Evolutionary conservation across 2,888 invertebrate species (phyloP).

Genomic region (Spodoptera littoralis): DNA sequence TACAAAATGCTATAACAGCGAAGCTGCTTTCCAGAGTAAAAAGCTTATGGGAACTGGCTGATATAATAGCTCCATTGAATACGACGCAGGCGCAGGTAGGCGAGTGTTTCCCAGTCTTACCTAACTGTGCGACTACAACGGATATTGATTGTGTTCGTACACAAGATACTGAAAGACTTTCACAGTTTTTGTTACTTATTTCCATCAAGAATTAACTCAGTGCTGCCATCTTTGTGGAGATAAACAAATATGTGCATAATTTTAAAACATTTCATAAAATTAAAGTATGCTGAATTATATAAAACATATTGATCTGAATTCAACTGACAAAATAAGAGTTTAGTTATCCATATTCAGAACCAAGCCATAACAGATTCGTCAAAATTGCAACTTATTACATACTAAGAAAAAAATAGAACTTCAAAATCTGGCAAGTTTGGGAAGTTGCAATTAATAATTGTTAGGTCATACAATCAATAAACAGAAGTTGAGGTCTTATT

Average conservation of each 20-base stretch:
- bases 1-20: slow-evolving; percentile 36
- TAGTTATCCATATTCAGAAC: too few relatives aligned
- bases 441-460: slow-evolving; percentile 18
- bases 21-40: slow-evolving; percentile 73
- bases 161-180: slow-evolving; percentile 74
- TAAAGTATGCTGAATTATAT: too few relatives aligned
- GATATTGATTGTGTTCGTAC: slow-evolving; percentile 82
- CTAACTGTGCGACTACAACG: slow-evolving; percentile 77
- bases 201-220: slow-evolving; percentile 45
- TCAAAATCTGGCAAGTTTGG: slow-evolving; percentile 10
- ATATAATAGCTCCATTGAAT: slow-evolving; percentile 73
- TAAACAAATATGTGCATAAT: background rate
- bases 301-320: too few relatives aligned
- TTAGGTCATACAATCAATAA: slow-evolving; percentile 7
- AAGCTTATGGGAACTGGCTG: slow-evolving; percentile 73
- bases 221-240: slow-evolving; percentile 19
- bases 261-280: too few relatives aligned
- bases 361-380: too few relatives aligned
- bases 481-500: slow-evolving; percentile 7
- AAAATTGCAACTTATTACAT: too few relatives aligned
- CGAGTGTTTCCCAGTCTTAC: slow-evolving; percentile 78
- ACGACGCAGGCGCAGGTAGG: slow-evolving; percentile 63
- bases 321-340: too few relatives aligned
- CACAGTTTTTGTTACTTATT: slow-evolving; percentile 71
- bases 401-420: background rate